A percentile compares a stretch with the other conserved stretches of the same genome.
Evolutionary conservation across 1,140 invertebrate species (phyloP).

Genomic region (Aphelinus atriplicis): DNA sequence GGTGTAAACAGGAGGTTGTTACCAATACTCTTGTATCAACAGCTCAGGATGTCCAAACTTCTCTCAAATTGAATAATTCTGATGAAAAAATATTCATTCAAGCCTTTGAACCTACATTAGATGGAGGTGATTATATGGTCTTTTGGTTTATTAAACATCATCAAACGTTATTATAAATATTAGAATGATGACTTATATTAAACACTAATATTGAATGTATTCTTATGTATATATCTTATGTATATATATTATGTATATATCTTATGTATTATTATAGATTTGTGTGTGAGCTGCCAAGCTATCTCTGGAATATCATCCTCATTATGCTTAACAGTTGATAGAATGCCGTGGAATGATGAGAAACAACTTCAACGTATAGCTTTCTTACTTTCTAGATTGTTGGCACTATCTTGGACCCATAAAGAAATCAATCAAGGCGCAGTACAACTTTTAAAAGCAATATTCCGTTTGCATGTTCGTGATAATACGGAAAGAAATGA

Average conservation of each 20-base stretch:
- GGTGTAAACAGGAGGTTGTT: constrained; percentile 53
- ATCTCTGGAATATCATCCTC: constrained; percentile 64
- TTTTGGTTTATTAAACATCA: neutral
- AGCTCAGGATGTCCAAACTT: constrained; percentile 39
- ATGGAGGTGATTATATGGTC: constrained; percentile 46
- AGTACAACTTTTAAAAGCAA: constrained; percentile 34
- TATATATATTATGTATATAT: too few species aligned
- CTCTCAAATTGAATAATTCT: constrained; percentile 30
- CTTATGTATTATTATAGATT: constrained; percentile 50
- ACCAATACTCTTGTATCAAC: constrained; percentile 43
- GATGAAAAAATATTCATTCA: constrained; percentile 49
- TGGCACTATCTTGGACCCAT: constrained; percentile 31
- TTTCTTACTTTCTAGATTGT: constrained; percentile 28
- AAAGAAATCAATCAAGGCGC: constrained; percentile 26
- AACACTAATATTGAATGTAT: neutral
- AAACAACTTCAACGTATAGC: constrained; percentile 18
- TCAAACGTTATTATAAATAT: neutral
- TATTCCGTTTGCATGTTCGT: constrained; percentile 31
- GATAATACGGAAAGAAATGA: constrained; percentile 30
- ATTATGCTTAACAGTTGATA: constrained; percentile 39
- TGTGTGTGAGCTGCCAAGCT: constrained; percentile 65
- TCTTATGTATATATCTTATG: too few species aligned
- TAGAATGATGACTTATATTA: neutral
- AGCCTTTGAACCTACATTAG: constrained; percentile 48
- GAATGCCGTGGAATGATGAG: constrained; percentile 32